Conservation (phyloP, 2,113 vertebrate genomes). For the Perca flavescens region DNA sequence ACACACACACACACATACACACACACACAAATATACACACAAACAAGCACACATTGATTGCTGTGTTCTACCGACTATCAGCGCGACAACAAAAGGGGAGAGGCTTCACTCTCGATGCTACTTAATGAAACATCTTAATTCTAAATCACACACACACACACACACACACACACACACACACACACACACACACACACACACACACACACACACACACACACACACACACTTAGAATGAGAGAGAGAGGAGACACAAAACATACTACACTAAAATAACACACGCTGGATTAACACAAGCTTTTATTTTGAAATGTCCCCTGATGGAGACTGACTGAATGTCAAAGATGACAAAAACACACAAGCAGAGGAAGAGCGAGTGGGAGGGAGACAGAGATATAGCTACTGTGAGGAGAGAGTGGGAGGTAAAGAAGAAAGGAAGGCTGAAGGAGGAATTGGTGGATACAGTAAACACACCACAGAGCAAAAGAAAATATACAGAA, state of each 20-base stretch:
- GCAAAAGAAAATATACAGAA: not conserved
- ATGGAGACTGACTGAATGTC: conserved; percentile 11
- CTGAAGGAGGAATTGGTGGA: conserved; percentile 46
- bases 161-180: not conserved
- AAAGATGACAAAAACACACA: conserved; percentile 1
- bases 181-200: conserved; percentile 6
- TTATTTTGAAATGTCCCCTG: conserved; percentile 39
- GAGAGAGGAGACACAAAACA: no score
- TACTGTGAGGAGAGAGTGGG: conserved; percentile 45
- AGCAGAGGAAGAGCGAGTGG: conserved; percentile 19
- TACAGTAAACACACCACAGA: conserved; percentile 6
- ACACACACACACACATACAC: conserved; percentile 13
- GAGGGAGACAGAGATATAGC: conserved; percentile 30
- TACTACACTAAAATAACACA: not conserved
- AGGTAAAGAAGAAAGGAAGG: conserved; percentile 42
- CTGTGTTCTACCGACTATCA: conserved; percentile 29
- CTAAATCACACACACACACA: conserved; percentile 5
- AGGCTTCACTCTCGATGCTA: conserved; percentile 30
- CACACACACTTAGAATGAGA: not conserved
- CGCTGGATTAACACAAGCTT: conserved; percentile 1
- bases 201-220: not conserved
- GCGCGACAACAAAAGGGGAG: conserved; percentile 31
- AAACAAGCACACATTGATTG: not conserved
- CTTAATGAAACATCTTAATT: conserved; percentile 50
- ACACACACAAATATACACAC: not conserved